phyloP scores from a whole-genome alignment of 2,113 vertebrate genomes.

The Rousettus leschenaultii region DNA sequence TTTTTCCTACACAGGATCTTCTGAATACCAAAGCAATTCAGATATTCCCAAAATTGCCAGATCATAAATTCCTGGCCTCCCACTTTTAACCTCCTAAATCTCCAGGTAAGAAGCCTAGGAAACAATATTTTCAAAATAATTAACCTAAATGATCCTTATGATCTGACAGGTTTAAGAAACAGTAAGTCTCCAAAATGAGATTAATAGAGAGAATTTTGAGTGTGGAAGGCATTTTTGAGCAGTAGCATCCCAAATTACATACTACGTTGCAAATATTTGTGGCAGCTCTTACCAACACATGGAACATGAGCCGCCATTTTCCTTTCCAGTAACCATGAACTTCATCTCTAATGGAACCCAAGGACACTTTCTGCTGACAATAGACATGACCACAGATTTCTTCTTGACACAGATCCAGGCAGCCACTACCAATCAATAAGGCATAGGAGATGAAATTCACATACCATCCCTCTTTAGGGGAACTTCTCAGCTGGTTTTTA shows the following conservation, averaged over 20 bases:
- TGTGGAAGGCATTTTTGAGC: not conserved
- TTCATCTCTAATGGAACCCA: not conserved
- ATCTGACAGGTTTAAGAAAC: not conserved
- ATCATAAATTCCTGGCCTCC: not conserved
- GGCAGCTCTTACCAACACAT: not conserved
- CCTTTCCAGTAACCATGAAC: not conserved
- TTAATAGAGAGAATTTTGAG: not conserved
- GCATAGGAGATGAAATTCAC: not conserved
- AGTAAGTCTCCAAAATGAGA: not conserved
- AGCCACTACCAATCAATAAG: not conserved
- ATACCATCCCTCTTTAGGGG: not conserved
- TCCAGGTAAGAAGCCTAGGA: not conserved
- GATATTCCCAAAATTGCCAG: not conserved
- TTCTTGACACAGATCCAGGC: not conserved
- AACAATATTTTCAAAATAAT: slow-evolving; percentile 20
- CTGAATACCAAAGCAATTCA: not conserved
- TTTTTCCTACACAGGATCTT: not conserved
- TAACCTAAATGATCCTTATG: not conserved
- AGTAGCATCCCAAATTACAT: not conserved
- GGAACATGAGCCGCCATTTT: not conserved
- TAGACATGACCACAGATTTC: not conserved
- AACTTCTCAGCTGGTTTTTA: not conserved
- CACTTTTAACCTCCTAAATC: not conserved
- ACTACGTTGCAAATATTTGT: not conserved
- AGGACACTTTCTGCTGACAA: not conserved